Evolutionary conservation across 35 echinoderm and acorn worm species (phyloP).

Genomic region (Anneissia japonica): DNA sequence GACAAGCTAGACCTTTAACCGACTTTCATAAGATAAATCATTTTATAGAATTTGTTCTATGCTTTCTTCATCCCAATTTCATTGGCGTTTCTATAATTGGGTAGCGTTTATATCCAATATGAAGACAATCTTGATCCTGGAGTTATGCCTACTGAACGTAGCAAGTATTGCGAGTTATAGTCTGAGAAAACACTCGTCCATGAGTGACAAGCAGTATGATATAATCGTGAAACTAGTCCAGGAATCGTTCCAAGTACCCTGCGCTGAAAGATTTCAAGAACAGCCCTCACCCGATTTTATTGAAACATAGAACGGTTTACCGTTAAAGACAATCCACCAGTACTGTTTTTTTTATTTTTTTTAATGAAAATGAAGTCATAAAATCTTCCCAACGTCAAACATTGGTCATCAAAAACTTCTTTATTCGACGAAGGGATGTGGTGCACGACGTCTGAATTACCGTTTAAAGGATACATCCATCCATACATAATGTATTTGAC

Average conservation of each 20-base stretch:
- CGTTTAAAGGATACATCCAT: neutral
- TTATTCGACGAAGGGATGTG: neutral
- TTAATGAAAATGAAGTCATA: neutral
- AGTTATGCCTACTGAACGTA: neutral
- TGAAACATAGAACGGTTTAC: neutral
- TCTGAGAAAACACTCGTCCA: neutral
- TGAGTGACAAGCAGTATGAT: constrained; percentile 5
- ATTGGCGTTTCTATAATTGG: too few species aligned
- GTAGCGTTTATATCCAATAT: neutral
- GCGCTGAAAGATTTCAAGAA: neutral
- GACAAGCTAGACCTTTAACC: too few species aligned
- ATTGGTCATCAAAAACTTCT: neutral
- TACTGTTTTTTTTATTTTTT: too few species aligned
- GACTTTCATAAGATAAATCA: too few species aligned
- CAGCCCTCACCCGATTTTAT: neutral
- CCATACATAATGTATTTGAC: neutral
- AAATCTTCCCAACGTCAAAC: neutral
- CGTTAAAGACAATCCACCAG: neutral
- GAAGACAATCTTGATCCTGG: neutral
- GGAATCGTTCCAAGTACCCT: neutral
- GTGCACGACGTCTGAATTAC: neutral
- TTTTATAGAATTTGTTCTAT: too few species aligned
- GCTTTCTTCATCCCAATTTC: too few species aligned
- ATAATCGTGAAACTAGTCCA: neutral
- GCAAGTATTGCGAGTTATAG: neutral